Percentiles rank a stretch among this genome's conserved stretches.
Evolutionary conservation across 1,140 invertebrate species (phyloP).

Genomic region (Campoletis sonorensis): DNA sequence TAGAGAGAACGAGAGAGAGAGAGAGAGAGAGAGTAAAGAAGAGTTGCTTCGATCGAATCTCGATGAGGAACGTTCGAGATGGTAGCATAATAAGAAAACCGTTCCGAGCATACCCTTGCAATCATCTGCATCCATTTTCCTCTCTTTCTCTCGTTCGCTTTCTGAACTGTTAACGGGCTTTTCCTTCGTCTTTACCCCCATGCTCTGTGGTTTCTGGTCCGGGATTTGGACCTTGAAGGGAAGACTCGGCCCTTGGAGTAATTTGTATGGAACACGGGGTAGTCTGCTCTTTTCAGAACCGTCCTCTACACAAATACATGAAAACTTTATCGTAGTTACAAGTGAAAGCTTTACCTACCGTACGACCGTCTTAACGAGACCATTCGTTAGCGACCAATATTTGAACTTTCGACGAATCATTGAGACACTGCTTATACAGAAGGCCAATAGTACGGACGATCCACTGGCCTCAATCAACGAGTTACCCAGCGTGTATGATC

Average conservation of each 20-base stretch:
- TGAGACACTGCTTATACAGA: background rate
- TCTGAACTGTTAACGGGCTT: background rate
- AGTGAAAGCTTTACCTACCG: background rate
- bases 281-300: background rate
- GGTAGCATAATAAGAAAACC: constrained; percentile 18
- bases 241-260: background rate
- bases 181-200: background rate
- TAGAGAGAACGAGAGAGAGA: background rate
- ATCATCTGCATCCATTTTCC: background rate
- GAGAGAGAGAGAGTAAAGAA: background rate
- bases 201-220: background rate
- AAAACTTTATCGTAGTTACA: background rate
- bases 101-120: background rate
- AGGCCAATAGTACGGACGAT: background rate
- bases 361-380: constrained; percentile 2
- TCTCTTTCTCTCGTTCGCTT: background rate
- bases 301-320: background rate
- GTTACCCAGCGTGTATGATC: background rate
- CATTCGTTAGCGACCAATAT: constrained; percentile 28
- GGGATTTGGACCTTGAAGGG: background rate
- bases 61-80: constrained; percentile 10
- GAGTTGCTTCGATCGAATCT: constrained; percentile 12
- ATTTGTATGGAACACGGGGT: constrained; percentile 2
- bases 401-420: constrained; percentile 17
- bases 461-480: background rate